Conservation (phyloP, 1,140 invertebrate species). For the Metopolophium dirhodum region DNA sequence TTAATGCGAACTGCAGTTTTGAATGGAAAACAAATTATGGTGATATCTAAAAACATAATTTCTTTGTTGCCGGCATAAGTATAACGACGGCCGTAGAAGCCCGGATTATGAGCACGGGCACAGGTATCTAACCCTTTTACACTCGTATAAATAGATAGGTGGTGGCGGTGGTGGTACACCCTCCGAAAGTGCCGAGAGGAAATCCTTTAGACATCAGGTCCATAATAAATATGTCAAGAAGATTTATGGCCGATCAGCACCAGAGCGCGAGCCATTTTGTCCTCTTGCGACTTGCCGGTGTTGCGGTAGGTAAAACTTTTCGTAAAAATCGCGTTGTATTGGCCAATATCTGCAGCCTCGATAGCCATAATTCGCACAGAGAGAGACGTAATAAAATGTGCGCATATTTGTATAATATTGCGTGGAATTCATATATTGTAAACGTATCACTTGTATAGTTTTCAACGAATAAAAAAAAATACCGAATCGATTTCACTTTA, state of each 20-base stretch:
- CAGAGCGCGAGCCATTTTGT: conserved; percentile 34
- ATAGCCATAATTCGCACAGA: neutral
- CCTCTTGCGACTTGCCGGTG: neutral
- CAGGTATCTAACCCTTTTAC: neutral
- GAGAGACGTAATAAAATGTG: neutral
- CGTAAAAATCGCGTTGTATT: neutral
- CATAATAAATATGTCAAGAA: conserved; percentile 54
- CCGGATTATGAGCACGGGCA: neutral
- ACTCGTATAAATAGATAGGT: neutral
- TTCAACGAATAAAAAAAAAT: neutral
- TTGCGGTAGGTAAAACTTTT: neutral
- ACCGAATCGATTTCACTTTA: neutral
- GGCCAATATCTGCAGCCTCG: neutral
- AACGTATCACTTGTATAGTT: neutral
- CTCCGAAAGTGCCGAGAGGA: conserved; percentile 32
- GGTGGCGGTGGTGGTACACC: neutral
- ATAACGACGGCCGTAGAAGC: neutral
- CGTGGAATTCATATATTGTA: neutral
- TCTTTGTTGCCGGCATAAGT: neutral
- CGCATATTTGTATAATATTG: neutral
- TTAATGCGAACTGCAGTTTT: neutral
- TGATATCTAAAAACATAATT: neutral
- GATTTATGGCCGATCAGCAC: conserved; percentile 50
- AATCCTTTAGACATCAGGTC: conserved; percentile 48
- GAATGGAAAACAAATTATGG: neutral